Conservation (phyloP, 1,140 invertebrate genomes). For the Pseudomyrmex flavicornis region DNA sequence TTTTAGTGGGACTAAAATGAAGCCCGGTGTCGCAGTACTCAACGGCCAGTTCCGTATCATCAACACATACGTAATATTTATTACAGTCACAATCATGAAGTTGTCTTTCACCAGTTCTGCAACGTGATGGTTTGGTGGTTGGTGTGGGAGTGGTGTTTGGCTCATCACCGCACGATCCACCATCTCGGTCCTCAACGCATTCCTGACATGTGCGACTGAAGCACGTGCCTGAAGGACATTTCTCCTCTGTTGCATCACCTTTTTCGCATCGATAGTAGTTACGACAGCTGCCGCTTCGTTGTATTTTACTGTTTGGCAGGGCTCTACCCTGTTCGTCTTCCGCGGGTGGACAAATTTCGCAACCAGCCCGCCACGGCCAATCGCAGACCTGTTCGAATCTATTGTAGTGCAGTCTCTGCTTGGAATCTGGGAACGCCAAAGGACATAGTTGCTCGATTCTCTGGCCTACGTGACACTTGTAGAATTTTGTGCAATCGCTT, state of each 20-base stretch:
- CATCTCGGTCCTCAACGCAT: neutral
- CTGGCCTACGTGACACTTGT: slow-evolving; percentile 39
- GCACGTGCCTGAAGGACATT: neutral
- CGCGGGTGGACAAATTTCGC: neutral
- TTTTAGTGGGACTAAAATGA: neutral
- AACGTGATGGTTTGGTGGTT: neutral
- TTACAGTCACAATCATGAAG: neutral
- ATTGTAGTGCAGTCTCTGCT: slow-evolving; percentile 39
- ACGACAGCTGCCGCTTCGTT: neutral
- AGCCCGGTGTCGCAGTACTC: neutral
- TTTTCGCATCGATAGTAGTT: neutral
- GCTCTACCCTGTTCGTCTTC: neutral
- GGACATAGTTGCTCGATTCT: slow-evolving; percentile 13
- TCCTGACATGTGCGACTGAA: slow-evolving; percentile 35
- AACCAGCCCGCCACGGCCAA: slow-evolving; percentile 36
- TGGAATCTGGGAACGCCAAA: neutral
- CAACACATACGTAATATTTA: neutral
- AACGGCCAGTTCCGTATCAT: no score
- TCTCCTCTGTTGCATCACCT: neutral
- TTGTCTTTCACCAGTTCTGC: neutral
- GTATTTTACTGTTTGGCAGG: no score
- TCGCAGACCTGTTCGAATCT: slow-evolving; percentile 48
- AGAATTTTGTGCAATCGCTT: slow-evolving; percentile 58
- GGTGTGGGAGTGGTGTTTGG: neutral
- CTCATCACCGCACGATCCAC: neutral